Conservation (phyloP, 2,888 invertebrate genomes). For the Leptarthrus brevirostris region DNA sequence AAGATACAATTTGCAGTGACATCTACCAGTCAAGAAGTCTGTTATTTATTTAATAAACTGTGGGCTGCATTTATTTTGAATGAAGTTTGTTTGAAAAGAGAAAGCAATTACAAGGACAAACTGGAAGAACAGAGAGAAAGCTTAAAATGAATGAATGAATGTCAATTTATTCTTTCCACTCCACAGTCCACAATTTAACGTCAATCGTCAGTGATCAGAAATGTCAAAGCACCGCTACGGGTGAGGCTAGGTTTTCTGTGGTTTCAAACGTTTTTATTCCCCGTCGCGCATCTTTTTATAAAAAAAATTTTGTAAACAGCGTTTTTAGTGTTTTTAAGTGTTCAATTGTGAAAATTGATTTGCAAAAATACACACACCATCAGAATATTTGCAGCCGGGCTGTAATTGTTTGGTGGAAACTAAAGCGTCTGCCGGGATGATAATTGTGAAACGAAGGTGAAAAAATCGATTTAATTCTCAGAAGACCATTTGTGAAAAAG, state of each 20-base stretch:
- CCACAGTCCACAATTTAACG: no score
- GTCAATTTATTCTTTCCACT: no score
- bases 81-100: no score
- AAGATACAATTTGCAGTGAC: no score
- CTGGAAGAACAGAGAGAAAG: no score
- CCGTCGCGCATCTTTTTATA: neutral
- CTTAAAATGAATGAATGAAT: no score
- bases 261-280: neutral
- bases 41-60: no score
- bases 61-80: no score
- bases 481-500: neutral
- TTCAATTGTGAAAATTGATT: no score
- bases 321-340: neutral
- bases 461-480: constrained; percentile 18
- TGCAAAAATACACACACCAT: no score
- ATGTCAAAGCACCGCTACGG: constrained; percentile 23
- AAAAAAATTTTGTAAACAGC: neutral
- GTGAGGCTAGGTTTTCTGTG: constrained; percentile 8
- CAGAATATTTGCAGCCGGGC: neutral
- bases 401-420: neutral
- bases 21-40: no score
- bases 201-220: neutral
- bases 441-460: neutral
- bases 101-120: no score
- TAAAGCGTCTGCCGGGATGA: constrained; percentile 10